Evolutionary conservation across 1,140 invertebrate genomes (phyloP).

Genomic region (Panulirus ornatus): DNA sequence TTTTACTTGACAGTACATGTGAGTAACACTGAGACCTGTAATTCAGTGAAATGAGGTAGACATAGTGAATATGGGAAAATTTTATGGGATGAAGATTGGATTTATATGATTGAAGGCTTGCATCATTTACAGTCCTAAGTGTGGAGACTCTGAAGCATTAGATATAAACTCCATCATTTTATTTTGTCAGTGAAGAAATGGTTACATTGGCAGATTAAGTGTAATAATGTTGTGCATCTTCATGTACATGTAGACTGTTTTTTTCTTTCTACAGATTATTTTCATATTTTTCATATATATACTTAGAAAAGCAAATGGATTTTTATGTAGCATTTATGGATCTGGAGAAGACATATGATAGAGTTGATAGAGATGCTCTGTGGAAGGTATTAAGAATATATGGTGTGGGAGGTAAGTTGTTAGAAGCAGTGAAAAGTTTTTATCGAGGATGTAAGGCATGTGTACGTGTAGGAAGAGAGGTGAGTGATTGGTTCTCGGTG

Average conservation of each 20-base stretch:
- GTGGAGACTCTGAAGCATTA: background rate
- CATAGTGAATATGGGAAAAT: background rate
- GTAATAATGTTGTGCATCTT: background rate
- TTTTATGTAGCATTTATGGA: no score
- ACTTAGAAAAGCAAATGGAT: no score
- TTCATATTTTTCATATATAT: background rate
- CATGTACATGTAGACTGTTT: background rate
- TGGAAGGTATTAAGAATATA: no score
- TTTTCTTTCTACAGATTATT: background rate
- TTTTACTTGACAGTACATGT: background rate
- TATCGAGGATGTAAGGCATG: no score
- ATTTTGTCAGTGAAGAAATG: background rate
- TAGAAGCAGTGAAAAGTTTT: no score
- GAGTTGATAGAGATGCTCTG: no score
- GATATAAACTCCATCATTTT: background rate
- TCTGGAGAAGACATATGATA: no score
- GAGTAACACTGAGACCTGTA: background rate
- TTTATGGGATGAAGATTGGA: background rate
- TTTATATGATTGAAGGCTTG: background rate
- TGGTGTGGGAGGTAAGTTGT: no score
- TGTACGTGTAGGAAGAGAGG: no score
- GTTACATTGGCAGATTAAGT: background rate
- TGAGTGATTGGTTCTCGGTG: no score
- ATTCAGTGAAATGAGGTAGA: background rate
- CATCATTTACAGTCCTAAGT: background rate